Evolutionary conservation across 2,113 vertebrate species (phyloP).

Genomic region (Cheirogaleus medius): DNA sequence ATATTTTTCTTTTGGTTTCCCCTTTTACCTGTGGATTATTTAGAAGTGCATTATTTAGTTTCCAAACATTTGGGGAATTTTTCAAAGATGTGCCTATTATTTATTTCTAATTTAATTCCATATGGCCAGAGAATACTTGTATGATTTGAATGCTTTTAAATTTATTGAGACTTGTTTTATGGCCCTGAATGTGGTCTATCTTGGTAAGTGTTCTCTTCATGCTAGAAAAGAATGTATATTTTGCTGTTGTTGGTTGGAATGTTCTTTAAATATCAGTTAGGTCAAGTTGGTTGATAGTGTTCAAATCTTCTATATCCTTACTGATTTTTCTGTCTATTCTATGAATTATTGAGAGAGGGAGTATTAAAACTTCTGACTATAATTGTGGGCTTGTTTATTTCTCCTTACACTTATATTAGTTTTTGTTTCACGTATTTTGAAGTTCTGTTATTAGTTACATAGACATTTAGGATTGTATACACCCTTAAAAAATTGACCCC

Average conservation of each 20-base stretch:
- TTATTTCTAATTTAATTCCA: conserved; percentile 7
- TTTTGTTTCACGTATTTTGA: conserved; percentile 17
- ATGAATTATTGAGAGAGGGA: background rate
- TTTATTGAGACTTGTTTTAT: background rate
- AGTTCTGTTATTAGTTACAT: background rate
- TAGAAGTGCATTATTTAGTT: background rate
- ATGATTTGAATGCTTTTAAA: background rate
- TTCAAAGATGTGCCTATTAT: background rate
- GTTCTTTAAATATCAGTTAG: background rate
- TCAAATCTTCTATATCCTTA: background rate
- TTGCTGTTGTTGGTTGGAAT: conserved; percentile 2
- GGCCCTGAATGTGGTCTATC: background rate
- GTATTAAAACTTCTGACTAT: background rate
- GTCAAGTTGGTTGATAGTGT: background rate
- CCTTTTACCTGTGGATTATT: background rate
- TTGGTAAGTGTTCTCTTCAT: conserved; percentile 4
- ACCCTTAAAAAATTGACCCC: background rate
- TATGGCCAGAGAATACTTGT: background rate
- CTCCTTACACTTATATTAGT: background rate
- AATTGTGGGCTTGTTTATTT: conserved; percentile 3
- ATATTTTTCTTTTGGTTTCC: background rate
- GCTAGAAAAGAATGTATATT: background rate
- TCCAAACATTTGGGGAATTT: conserved; percentile 12
- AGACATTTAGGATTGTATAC: background rate
- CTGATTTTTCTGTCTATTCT: background rate